A percentile compares a stretch with the other conserved stretches of the same genome.
These are phyloP conservation scores for Ptilonorhynchus violaceus DNA, from an alignment of 2,113 vertebrate genomes.

Conservation along the genomic window DNA sequence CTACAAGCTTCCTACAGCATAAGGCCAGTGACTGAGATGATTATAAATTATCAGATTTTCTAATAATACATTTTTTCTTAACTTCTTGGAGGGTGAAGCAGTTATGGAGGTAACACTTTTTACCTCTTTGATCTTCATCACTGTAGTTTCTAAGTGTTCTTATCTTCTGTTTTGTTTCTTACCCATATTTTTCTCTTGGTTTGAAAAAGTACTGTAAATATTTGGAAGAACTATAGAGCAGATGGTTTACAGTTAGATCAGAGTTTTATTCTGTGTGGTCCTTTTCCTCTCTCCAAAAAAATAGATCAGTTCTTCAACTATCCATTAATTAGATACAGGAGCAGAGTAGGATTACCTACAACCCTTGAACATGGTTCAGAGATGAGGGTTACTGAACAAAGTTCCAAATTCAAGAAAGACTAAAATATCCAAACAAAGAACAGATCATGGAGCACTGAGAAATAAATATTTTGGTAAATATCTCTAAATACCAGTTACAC, in stretches of 20 bases:
- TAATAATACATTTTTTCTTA: background rate
- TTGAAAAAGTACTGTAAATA: background rate
- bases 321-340: background rate
- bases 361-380: background rate
- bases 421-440: background rate
- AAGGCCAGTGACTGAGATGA: background rate
- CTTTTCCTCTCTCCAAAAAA: background rate
- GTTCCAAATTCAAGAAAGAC: background rate
- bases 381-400: background rate
- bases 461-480: background rate
- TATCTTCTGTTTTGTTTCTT: background rate
- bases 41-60: background rate
- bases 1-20: background rate
- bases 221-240: background rate
- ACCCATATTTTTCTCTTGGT: background rate
- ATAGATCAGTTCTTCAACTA: background rate
- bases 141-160: background rate
- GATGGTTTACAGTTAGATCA: background rate
- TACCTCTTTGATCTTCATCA: background rate
- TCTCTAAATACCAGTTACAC: background rate
- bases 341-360: background rate
- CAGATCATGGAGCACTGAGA: background rate
- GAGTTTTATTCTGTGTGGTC: background rate
- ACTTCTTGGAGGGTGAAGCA: background rate
- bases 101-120: background rate